These are phyloP conservation scores for Flexamia atlantica DNA, from an alignment of 2,888 invertebrate genomes.

Conservation along the genomic window DNA sequence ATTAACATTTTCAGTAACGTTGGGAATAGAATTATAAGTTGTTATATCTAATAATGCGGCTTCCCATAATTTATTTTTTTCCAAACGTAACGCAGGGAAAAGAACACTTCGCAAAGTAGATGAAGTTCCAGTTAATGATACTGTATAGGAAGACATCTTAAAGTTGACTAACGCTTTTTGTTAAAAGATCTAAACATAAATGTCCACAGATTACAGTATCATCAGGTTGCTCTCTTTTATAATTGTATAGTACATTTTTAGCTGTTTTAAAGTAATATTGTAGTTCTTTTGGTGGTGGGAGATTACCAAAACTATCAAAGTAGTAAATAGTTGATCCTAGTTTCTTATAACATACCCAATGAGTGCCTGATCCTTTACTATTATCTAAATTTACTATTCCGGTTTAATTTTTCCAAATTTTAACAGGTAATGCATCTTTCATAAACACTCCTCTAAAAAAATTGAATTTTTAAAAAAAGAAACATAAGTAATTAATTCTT, in stretches of 20 bases:
- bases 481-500: conserved; percentile 13
- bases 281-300: conserved; percentile 21
- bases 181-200: conserved; percentile 38
- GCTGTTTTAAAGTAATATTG: not conserved
- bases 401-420: not conserved
- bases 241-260: not conserved
- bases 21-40: conserved; percentile 53
- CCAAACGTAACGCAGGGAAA: conserved; percentile 11
- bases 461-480: conserved; percentile 24
- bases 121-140: not conserved
- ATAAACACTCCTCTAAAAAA: conserved; percentile 47
- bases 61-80: conserved; percentile 20
- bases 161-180: not conserved
- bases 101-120: conserved; percentile 11
- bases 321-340: conserved; percentile 8
- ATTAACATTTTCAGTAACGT: conserved; percentile 27
- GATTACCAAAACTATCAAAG: conserved; percentile 34
- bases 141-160: conserved; percentile 51
- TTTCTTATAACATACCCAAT: conserved; percentile 45
- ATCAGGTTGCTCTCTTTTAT: not conserved
- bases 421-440: not conserved
- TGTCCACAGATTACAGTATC: conserved; percentile 22
- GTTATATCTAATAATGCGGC: conserved; percentile 36
- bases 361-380: not conserved
- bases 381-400: conserved; percentile 49